These are phyloP conservation scores for Oscheius onirici DNA, from an alignment of 2,888 invertebrate species.

Conservation along the genomic window DNA sequence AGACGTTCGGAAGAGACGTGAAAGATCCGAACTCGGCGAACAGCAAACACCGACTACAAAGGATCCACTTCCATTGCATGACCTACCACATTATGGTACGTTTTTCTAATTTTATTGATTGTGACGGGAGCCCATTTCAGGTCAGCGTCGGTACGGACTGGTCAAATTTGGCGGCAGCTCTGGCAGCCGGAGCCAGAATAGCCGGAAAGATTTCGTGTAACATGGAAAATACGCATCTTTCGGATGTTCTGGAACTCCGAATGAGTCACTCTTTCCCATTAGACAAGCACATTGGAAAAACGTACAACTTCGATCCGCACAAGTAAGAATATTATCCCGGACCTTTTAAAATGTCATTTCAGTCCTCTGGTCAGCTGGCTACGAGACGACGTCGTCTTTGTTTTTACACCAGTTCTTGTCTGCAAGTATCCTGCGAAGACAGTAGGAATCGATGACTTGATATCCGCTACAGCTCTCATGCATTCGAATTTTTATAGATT, in stretches of 20 bases:
- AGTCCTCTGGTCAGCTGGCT: slow-evolving; percentile 73
- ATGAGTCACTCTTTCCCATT: slow-evolving; percentile 72
- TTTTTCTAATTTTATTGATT: background rate
- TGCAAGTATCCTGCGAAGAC: slow-evolving; percentile 74
- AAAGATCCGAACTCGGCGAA: slow-evolving; percentile 59
- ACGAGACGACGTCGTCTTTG: slow-evolving; percentile 72
- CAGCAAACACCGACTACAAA: slow-evolving; percentile 71
- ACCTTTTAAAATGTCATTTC: slow-evolving; percentile 37
- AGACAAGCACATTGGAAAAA: slow-evolving; percentile 65
- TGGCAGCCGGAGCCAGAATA: slow-evolving; percentile 74
- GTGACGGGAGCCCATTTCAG: no score
- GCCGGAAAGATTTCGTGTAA: slow-evolving; percentile 73
- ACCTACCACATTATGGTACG: slow-evolving; percentile 74
- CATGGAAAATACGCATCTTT: slow-evolving; percentile 1
- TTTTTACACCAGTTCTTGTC: slow-evolving; percentile 74
- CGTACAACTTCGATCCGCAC: slow-evolving; percentile 69
- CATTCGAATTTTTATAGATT: slow-evolving; percentile 72
- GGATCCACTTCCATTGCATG: slow-evolving; percentile 75
- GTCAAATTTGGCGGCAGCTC: slow-evolving; percentile 73
- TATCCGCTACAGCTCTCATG: slow-evolving; percentile 73
- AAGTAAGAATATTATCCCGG: slow-evolving; percentile 56
- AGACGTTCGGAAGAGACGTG: slow-evolving; percentile 72
- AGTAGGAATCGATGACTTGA: slow-evolving; percentile 74
- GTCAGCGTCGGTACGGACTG: slow-evolving; percentile 71
- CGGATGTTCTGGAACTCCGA: slow-evolving; percentile 66